Conservation (phyloP, 2,113 vertebrate species). For the Xiphorhynchus elegans region DNA sequence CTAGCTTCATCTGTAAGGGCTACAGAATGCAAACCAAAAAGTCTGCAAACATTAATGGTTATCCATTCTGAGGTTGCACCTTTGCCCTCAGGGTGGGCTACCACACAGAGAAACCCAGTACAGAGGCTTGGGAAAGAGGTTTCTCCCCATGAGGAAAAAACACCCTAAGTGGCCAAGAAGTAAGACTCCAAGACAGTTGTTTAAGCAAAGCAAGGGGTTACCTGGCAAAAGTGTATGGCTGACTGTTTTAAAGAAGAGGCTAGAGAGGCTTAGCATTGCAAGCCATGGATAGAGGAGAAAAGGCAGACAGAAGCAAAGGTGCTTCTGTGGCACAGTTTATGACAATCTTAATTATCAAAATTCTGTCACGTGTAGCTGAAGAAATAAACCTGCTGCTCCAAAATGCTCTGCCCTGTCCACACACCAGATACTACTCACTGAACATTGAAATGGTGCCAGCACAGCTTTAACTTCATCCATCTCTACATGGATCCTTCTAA, state of each 20-base stretch:
- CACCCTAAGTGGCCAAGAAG: neutral
- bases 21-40: neutral
- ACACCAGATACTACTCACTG: neutral
- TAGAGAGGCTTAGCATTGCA: neutral
- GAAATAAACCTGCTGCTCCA: neutral
- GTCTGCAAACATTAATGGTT: neutral
- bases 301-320: neutral
- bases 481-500: neutral
- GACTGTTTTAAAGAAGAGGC: neutral
- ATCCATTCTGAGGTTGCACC: neutral
- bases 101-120: neutral
- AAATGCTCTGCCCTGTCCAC: neutral
- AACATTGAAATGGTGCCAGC: neutral
- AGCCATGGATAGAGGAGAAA: neutral
- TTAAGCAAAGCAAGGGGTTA: neutral
- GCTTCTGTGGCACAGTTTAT: neutral
- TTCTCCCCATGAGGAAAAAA: neutral
- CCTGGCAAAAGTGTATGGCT: neutral
- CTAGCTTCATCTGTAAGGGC: neutral
- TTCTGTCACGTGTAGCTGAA: neutral
- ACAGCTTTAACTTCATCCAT: neutral
- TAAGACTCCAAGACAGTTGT: neutral
- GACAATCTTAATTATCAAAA: neutral
- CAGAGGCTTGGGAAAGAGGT: neutral
- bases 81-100: neutral